Percentiles rank a stretch among this genome's conserved stretches.
Evolutionary conservation across 2,888 invertebrate genomes (phyloP).

Genomic region (Agrochola lychnidis): DNA sequence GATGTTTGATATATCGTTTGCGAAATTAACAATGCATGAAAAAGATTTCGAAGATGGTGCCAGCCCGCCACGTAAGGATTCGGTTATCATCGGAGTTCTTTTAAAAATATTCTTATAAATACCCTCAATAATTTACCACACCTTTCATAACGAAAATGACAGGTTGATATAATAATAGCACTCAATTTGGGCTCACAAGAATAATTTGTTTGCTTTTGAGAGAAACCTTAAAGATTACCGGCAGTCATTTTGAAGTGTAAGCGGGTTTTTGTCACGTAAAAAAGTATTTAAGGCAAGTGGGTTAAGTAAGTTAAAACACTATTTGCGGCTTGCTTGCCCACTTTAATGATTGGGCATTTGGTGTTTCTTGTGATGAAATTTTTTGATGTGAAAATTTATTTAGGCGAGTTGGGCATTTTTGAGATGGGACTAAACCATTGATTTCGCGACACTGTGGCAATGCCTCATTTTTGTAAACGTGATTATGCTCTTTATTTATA

Average conservation of each 20-base stretch:
- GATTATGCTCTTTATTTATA: too few relatives aligned
- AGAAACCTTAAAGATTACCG: slow-evolving; percentile 49
- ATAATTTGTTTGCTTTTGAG: slow-evolving; percentile 74
- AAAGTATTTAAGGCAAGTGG: slow-evolving; percentile 62
- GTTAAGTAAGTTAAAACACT: slow-evolving; percentile 61
- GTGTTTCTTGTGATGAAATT: slow-evolving; percentile 25
- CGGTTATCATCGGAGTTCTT: slow-evolving; percentile 27
- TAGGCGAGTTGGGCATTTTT: too few relatives aligned
- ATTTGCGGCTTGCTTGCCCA: slow-evolving; percentile 46
- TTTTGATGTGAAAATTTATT: too few relatives aligned
- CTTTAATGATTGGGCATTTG: slow-evolving; percentile 46
- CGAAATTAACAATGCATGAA: slow-evolving; percentile 31
- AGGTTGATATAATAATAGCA: slow-evolving; percentile 71
- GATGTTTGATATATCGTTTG: background rate
- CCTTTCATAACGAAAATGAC: slow-evolving; percentile 79
- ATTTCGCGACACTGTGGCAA: too few relatives aligned
- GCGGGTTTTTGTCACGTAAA: slow-evolving; percentile 57
- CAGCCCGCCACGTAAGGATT: slow-evolving; percentile 23
- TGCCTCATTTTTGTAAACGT: too few relatives aligned
- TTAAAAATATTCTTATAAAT: slow-evolving; percentile 59
- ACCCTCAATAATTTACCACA: slow-evolving; percentile 67
- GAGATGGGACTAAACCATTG: too few relatives aligned
- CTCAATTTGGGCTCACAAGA: slow-evolving; percentile 69
- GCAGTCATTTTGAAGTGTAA: slow-evolving; percentile 43
- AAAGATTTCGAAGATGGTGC: slow-evolving; percentile 15